phyloP scores from a whole-genome alignment of 92 coral and sea anemone genomes.

The Zoanthus sociatus region DNA sequence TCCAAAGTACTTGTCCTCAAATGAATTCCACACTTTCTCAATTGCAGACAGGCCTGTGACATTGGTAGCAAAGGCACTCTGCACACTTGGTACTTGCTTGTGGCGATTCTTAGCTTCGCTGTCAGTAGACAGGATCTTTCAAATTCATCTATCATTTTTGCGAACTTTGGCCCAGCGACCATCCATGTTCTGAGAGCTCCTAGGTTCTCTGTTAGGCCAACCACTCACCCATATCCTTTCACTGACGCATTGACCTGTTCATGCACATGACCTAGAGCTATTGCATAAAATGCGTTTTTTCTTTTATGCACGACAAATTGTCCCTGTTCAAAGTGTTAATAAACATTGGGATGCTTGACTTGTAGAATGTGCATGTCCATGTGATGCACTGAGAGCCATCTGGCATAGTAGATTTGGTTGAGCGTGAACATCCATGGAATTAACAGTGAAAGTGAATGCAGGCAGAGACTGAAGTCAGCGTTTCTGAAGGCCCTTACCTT shows the following conservation, averaged over 20 bases:
- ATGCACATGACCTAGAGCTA: neutral
- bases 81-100: neutral
- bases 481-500: conserved; percentile 17
- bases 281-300: too few species aligned
- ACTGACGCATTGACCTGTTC: neutral
- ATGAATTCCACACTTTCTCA: too few species aligned
- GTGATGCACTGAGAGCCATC: conserved; percentile 32
- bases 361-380: neutral
- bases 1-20: too few species aligned
- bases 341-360: too few species aligned
- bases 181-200: neutral
- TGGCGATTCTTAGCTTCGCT: neutral
- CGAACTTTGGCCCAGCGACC: neutral
- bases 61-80: too few species aligned
- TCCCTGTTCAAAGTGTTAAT: too few species aligned
- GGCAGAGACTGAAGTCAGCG: conserved; percentile 22
- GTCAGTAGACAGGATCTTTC: neutral
- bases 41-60: too few species aligned
- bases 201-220: neutral
- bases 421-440: conserved; percentile 39
- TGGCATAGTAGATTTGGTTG: conserved; percentile 23
- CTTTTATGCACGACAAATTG: neutral
- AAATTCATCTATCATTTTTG: neutral
- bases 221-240: neutral
- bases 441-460: conserved; percentile 11